Evolutionary conservation across 2,888 invertebrate species (phyloP).

Genomic region (Agrilus biguttatus): DNA sequence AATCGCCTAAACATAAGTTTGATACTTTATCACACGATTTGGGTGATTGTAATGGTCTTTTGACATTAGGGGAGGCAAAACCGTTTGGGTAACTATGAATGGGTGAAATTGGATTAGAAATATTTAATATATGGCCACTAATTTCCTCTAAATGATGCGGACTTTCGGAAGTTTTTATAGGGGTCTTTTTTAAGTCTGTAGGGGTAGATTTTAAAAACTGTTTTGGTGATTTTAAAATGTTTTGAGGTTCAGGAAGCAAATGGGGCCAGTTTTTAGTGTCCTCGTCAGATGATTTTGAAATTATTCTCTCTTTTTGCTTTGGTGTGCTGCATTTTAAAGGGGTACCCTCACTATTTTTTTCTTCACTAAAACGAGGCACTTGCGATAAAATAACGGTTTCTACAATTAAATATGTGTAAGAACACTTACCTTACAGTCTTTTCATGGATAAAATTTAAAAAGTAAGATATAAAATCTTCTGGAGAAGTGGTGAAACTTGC

Average conservation of each 20-base stretch:
- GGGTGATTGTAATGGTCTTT: slow-evolving; percentile 5
- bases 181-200: no score
- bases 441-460: slow-evolving; percentile 27
- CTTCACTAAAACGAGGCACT: no score
- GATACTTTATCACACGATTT: slow-evolving; percentile 10
- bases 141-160: no score
- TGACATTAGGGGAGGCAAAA: slow-evolving; percentile 13
- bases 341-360: not conserved
- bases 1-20: slow-evolving; percentile 25
- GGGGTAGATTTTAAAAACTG: not conserved
- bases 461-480: slow-evolving; percentile 24
- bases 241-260: slow-evolving; percentile 1
- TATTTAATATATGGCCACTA: no score
- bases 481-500: slow-evolving; percentile 12
- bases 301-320: slow-evolving; percentile 1
- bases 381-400: no score
- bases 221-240: not conserved
- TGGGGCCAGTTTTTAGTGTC: slow-evolving; percentile 1
- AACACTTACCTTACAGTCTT: slow-evolving; percentile 19
- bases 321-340: slow-evolving; percentile 3
- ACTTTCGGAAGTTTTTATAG: no score
- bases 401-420: not conserved
- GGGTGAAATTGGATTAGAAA: slow-evolving; percentile 20
- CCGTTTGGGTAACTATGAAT: slow-evolving; percentile 14
- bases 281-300: not conserved